phyloP scores from a whole-genome alignment of 2,888 invertebrate genomes.

The Axea sp. region DNA sequence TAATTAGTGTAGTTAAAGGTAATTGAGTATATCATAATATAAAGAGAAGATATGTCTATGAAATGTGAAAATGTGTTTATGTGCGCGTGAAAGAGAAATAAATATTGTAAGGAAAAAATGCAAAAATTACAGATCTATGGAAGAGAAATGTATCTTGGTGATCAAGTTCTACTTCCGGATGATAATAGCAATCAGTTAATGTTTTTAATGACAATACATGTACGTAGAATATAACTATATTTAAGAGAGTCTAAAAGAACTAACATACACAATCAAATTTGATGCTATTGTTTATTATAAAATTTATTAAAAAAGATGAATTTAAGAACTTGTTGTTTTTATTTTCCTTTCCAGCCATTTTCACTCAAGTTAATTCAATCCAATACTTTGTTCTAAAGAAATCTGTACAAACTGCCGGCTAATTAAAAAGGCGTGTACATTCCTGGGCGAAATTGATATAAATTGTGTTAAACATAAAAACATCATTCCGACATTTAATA shows the following conservation, averaged over 20 bases:
- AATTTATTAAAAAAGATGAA: conserved; percentile 67
- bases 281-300: conserved; percentile 76
- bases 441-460: no score
- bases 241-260: conserved; percentile 77
- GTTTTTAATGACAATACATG: conserved; percentile 71
- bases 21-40: conserved; percentile 61
- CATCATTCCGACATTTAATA: no score
- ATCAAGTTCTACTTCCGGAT: conserved; percentile 68
- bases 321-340: conserved; percentile 46
- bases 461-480: no score
- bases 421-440: no score
- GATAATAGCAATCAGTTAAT: conserved; percentile 67
- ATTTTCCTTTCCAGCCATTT: conserved; percentile 9
- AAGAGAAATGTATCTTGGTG: conserved; percentile 68
- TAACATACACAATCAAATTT: conserved; percentile 75
- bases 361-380: not conserved
- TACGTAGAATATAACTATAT: conserved; percentile 70
- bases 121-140: conserved; percentile 30
- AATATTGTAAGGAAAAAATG: conserved; percentile 48
- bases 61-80: conserved; percentile 48
- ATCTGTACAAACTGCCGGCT: no score
- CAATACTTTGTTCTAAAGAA: no score
- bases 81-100: conserved; percentile 60
- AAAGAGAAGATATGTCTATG: conserved; percentile 57
- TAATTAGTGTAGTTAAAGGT: conserved; percentile 71